Base-by-base conservation (phyloP, 2,113 vertebrate species). In the Malurus alboscapulatus region DNA sequence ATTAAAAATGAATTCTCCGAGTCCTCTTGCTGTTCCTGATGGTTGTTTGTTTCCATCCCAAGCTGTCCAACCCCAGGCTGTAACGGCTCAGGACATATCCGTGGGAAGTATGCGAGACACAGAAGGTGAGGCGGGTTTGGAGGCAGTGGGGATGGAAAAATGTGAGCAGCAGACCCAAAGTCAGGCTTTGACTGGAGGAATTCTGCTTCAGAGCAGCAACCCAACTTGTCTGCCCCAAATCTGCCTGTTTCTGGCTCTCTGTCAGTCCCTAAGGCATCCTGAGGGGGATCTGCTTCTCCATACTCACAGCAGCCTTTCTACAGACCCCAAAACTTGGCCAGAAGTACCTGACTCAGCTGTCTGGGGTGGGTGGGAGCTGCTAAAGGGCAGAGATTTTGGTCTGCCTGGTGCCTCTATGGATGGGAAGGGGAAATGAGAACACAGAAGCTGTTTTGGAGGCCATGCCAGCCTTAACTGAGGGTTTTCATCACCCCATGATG, bases 51-150 rank as follows among this genome's bases (percentile, higher is more conserved):
- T 93, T 96, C 77, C 80, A 95, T 97, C 96, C 94, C 92, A 97
- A 99, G 99, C 98, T 99, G 99, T 96, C 99, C 99, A 88, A 99
- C 99, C 85, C 99, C 98, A 88, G 99, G 99, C 98, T 99, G 99
- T 97, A 98, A 98, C 6, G 99, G 99, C 98, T 98, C 98, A 47
- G 99, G 99, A 96, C 99, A 99, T 85, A 98, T 98, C 96, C 98
- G 99, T 97, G 99, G 98, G 94, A 99, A 99, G 98, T 99, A 99
- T 92, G 98, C 99, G 91, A 98, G 99, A 91, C 99, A 99, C 97
- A 98, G 99, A 97, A 99, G 99, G 99, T 99, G 98, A 98, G 97
- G 26, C 10, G 48, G 84, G 32, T 7, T 10, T 16, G 2, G 61
- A 76, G 77, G 47, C 8, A 19, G 27, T 0, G 13, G 68, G 85